Evolutionary conservation across 2,888 invertebrate species (phyloP), one percentile per base, ranked within the genome.

Genomic region (Molorchus minor): DNA sequence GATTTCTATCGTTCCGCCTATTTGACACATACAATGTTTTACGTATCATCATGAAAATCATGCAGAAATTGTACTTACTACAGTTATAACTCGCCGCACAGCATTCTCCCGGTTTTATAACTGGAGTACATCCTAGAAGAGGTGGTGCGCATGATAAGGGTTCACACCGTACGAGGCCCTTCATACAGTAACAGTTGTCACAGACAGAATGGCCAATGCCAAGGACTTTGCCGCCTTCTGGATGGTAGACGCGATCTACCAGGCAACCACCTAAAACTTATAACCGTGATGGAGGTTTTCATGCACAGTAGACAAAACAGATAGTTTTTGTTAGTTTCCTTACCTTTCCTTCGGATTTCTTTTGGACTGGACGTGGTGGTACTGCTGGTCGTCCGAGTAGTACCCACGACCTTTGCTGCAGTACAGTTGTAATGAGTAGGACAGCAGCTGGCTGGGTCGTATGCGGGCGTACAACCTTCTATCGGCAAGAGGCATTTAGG

Each of bases 41-140:
- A n/a, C n/a, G n/a, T n/a, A n/a, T n/a, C n/a, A n/a, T n/a, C n/a
- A 25, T 17, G 15, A 15, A 13, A 7, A 38, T 13, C 10, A 29
- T 38, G 13, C 20, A 57, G 79, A 80, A 0, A 78, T 64, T 20
- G 7, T 67, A 85, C 85, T 86, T 83, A 84, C 90, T 87, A 76
- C 93, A 94, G 71, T 89, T 88, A 78, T 93, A 94, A 75, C 91
- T 91, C 46, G 91, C 88, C 8, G 94, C 92, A 75, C 94, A 94
- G 79, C 94, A 94, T 75, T 92, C 89, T 1, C 92, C 92, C 33
- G 86, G 83, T 46, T 87, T 87, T 51, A 91, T 85, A 46, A 93
- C 85, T 0, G 94, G 93, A 45, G 82, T 83, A 78, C 94, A 94
- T 46, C 91, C 91, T 64, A 87, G 85, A 57, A 92, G 82, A 0